These are phyloP conservation scores for Epinotia brunnichana DNA, from an alignment of 2,888 invertebrate genomes.

Conservation along the genomic window DNA sequence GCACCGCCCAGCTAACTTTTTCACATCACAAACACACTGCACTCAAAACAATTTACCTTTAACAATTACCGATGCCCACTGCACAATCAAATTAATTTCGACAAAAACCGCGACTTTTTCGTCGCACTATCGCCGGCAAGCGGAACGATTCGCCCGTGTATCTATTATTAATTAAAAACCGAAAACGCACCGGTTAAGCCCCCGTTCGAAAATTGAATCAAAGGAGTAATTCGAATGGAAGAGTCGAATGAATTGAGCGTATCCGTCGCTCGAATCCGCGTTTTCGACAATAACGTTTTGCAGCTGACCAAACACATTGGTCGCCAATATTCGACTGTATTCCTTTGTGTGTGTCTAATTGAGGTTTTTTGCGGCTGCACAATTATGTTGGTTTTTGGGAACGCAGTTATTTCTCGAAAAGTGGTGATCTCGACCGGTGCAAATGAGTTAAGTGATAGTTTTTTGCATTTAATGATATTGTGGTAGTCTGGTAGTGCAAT, in stretches of 20 bases:
- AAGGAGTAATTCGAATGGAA: conserved; percentile 76
- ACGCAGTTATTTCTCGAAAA: conserved; percentile 17
- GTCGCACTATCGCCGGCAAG: conserved; percentile 59
- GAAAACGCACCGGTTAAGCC: conserved; percentile 70
- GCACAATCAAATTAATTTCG: conserved; percentile 56
- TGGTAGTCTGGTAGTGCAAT: not conserved
- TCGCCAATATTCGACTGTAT: conserved; percentile 16
- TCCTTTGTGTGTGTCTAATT: conserved; percentile 23
- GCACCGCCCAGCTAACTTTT: not conserved
- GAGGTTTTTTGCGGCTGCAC: not conserved
- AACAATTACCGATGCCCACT: conserved; percentile 36
- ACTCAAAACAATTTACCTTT: conserved; percentile 49
- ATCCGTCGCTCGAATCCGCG: conserved; percentile 24
- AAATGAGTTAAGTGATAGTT: conserved; percentile 35
- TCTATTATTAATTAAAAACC: conserved; percentile 79
- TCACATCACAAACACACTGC: conserved; percentile 12
- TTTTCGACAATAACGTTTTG: conserved; percentile 34
- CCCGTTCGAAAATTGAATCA: conserved; percentile 70
- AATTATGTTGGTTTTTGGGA: not conserved
- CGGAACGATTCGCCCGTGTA: conserved; percentile 51
- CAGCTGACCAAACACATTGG: conserved; percentile 32
- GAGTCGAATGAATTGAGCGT: conserved; percentile 50
- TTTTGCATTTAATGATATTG: conserved; percentile 15
- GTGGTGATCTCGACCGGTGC: conserved; percentile 27
- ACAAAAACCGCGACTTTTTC: conserved; percentile 60